Evolutionary conservation across 2,797 vertebrate species (phyloP), one percentile per base, ranked within the genome.

Genomic region (Clarias fuscus): DNA sequence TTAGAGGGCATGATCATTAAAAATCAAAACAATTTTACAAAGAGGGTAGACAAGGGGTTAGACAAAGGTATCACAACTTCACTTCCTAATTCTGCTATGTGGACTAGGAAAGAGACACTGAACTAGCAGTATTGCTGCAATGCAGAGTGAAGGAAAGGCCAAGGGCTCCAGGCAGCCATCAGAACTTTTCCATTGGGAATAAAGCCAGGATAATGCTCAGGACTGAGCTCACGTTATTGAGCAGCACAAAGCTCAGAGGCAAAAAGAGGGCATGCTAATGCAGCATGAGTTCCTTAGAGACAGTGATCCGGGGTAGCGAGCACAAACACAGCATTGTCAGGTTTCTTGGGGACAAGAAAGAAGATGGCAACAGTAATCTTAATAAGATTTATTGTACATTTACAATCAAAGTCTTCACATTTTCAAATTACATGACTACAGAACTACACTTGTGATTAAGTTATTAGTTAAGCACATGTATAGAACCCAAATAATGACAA

Each of bases 321-420:
- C 43, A 82, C 71, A 86, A 76, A 67, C 40, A 78, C 59, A 83
- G 30, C 40, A 13, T 80, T 62, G 77, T 43, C 72, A 56, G 10
- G 22, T 82, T 56, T 65, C 33, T 14, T 64, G 27, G 18, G 37
- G 0, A 37, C 13, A 61, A 22, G 11, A 81, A 67, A 15, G 5
- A 15, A 56, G 8, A 76, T 77, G 27, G 78, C 70, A 75, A 10
- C 22, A 27, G 22, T 72, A 30, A 85, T 88, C 78, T 86, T 85
- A 85, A 70, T 88, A 85, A 83, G 64, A 61, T 90, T 90, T 87
- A 88, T 86, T 58, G 81, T 37, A 80, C 82, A 73, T 20, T 43
- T 64, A 88, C 83, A 82, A 89, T 73, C 64, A 24, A 68, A 59
- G 64, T 65, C 65, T 62, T 76, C 48, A 72, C 78, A 80, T 48